Evolutionary conservation across 2,888 invertebrate genomes (phyloP).

Genomic region (Caenorhabditis japonica): DNA sequence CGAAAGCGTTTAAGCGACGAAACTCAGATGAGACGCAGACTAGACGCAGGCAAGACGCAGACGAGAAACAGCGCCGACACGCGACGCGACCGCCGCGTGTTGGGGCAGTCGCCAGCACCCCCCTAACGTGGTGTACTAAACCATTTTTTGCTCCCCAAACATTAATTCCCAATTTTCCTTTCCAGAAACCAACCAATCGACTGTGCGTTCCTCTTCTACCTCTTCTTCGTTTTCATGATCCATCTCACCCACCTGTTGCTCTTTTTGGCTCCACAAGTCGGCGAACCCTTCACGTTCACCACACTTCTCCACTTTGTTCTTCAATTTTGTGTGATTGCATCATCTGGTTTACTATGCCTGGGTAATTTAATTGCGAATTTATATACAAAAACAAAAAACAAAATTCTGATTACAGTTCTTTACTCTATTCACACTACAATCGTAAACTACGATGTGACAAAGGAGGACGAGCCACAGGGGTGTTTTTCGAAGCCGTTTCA

Average conservation of each 20-base stretch:
- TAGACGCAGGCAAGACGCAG: too few relatives aligned
- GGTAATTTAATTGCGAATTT: background rate
- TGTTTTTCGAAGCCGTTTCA: conserved; percentile 47
- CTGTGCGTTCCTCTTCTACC: conserved; percentile 68
- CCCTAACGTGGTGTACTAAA: too few relatives aligned
- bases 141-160: too few relatives aligned
- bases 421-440: conserved; percentile 50
- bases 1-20: too few relatives aligned
- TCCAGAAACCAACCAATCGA: conserved; percentile 65
- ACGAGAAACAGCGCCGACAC: too few relatives aligned
- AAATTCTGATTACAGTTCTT: conserved; percentile 18
- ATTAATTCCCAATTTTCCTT: background rate
- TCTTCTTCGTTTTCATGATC: conserved; percentile 66
- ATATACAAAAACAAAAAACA: background rate
- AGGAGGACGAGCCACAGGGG: conserved; percentile 34
- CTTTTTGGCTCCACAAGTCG: conserved; percentile 65
- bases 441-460: conserved; percentile 28
- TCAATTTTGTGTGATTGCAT: conserved; percentile 63
- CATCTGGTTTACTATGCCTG: conserved; percentile 47
- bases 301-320: conserved; percentile 61
- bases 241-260: conserved; percentile 67
- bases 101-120: too few relatives aligned
- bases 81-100: too few relatives aligned
- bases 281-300: conserved; percentile 63
- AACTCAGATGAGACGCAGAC: too few relatives aligned